phyloP scores from a whole-genome alignment of 2,113 vertebrate species.

The Chaetodon trifascialis region DNA sequence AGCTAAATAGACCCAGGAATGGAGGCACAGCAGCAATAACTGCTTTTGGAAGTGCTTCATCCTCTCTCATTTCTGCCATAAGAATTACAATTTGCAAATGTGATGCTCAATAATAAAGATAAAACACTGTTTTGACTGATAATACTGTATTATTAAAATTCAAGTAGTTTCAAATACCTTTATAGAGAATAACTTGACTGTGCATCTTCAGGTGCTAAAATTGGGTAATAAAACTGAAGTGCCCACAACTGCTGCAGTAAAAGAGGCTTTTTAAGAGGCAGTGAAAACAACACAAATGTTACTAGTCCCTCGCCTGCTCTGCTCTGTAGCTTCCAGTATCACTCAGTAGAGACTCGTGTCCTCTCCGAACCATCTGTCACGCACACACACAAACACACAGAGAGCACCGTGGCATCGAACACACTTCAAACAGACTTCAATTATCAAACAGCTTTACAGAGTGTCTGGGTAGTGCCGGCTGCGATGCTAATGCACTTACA shows the following conservation, averaged over 20 bases:
- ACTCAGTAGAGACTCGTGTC: constrained; percentile 65
- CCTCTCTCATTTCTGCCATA: neutral
- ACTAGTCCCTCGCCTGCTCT: constrained; percentile 46
- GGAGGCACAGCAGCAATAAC: neutral
- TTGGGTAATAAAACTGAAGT: constrained; percentile 41
- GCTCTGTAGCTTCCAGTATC: constrained; percentile 45
- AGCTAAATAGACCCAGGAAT: neutral
- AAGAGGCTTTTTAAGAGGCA: constrained; percentile 54
- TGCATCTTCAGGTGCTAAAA: constrained; percentile 53
- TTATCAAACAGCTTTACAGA: constrained; percentile 72
- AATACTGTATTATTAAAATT: constrained; percentile 21
- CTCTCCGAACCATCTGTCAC: constrained; percentile 73
- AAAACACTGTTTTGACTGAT: neutral
- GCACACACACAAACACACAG: constrained; percentile 8
- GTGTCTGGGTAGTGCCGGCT: constrained; percentile 40
- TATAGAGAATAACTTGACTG: constrained; percentile 12
- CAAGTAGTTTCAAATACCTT: constrained; percentile 3
- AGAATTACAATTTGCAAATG: neutral
- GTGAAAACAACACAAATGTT: constrained; percentile 60
- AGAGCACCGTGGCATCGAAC: constrained; percentile 27
- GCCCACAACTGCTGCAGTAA: constrained; percentile 49
- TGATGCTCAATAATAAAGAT: constrained; percentile 6
- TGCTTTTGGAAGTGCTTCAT: neutral
- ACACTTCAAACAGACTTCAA: constrained; percentile 68
- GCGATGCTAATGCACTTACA: constrained; percentile 59